Percentiles rank a stretch among this genome's conserved stretches.
Evolutionary conservation across 2,888 invertebrate species (phyloP).

Genomic region (Apodemia zela): DNA sequence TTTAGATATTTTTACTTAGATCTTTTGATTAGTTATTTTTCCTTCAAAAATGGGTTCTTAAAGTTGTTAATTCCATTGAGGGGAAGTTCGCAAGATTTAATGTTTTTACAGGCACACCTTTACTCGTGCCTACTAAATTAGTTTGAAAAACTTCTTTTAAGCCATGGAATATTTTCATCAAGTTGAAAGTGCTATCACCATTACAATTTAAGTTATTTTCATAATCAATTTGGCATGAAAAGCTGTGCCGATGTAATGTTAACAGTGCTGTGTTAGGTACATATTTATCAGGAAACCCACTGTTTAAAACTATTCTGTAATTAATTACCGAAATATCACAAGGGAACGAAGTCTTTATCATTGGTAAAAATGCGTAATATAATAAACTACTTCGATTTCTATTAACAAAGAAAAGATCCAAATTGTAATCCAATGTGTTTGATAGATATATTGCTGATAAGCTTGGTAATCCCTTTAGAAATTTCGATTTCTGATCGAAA

Average conservation of each 20-base stretch:
- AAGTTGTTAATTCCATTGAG: constrained; percentile 56
- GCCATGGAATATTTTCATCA: constrained; percentile 53
- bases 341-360: constrained; percentile 58
- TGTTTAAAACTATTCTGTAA: constrained; percentile 47
- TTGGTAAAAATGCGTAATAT: constrained; percentile 53
- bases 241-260: constrained; percentile 53
- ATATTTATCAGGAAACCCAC: constrained; percentile 33
- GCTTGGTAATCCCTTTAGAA: constrained; percentile 48
- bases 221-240: constrained; percentile 49
- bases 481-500: constrained; percentile 25
- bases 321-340: constrained; percentile 61
- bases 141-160: constrained; percentile 51
- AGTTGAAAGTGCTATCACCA: constrained; percentile 43
- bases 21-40: no score
- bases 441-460: constrained; percentile 50
- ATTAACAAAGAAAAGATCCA: constrained; percentile 56
- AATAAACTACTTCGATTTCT: constrained; percentile 44
- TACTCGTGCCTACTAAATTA: constrained; percentile 59
- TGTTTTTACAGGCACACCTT: constrained; percentile 43
- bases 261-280: constrained; percentile 48
- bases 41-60: constrained; percentile 51
- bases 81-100: constrained; percentile 51
- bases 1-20: no score
- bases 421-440: constrained; percentile 45
- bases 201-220: constrained; percentile 43